Evolutionary conservation across 2,113 vertebrate species (phyloP).

Genomic region (Terrapene triunguis): DNA sequence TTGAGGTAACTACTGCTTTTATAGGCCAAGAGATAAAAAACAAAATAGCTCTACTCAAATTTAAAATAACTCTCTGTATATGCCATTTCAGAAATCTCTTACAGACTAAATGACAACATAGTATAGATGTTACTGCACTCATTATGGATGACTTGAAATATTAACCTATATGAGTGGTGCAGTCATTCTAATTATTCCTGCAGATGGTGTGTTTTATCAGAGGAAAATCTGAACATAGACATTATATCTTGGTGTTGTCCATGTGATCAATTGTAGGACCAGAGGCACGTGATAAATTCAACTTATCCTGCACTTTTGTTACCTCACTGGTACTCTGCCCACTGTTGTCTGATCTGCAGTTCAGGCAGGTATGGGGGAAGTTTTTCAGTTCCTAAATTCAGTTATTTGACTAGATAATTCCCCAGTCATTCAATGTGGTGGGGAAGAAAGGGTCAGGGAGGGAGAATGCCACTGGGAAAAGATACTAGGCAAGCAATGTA

Average conservation of each 20-base stretch:
- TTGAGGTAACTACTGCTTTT: not conserved
- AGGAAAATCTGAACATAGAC: not conserved
- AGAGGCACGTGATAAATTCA: not conserved
- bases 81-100: not conserved
- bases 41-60: not conserved
- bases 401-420: not conserved
- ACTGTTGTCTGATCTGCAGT: not conserved
- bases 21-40: not conserved
- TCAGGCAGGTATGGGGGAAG: not conserved
- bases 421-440: not conserved
- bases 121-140: not conserved
- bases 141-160: not conserved
- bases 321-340: not conserved
- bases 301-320: not conserved
- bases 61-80: not conserved
- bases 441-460: not conserved
- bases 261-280: not conserved
- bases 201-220: too few relatives aligned
- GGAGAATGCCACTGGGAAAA: not conserved
- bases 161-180: not conserved
- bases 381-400: not conserved
- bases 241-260: not conserved
- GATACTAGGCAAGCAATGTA: not conserved
- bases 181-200: too few relatives aligned
- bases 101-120: not conserved